phyloP scores from a whole-genome alignment of 2,113 vertebrate genomes.

The Rhabdomys dilectus region DNA sequence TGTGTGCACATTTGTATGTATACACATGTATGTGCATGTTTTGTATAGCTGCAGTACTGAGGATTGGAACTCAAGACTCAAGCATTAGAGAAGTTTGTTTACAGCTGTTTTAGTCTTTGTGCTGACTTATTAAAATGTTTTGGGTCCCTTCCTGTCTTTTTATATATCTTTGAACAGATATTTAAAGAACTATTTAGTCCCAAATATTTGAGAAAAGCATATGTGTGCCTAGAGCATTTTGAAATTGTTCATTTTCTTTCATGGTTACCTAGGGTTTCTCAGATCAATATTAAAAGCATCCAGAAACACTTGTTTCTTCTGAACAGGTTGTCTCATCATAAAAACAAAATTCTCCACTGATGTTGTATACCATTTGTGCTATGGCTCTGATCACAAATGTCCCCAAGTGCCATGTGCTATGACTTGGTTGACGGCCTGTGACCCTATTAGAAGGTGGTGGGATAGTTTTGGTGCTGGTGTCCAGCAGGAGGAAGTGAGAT shows the following conservation, averaged over 20 bases:
- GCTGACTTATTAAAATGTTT: conserved; percentile 11
- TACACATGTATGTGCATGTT: neutral
- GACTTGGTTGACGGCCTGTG: neutral
- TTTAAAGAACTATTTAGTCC: neutral
- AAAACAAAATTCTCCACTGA: neutral
- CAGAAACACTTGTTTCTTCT: neutral
- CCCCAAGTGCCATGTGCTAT: neutral
- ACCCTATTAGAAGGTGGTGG: neutral
- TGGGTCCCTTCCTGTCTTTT: neutral
- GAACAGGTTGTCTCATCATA: neutral
- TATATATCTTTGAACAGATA: conserved; percentile 1
- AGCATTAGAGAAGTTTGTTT: conserved; percentile 49
- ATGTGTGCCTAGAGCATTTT: neutral
- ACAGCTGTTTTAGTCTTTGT: neutral
- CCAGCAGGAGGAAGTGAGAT: neutral
- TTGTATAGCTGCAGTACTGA: neutral
- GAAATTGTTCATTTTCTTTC: conserved; percentile 10
- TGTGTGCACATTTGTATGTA: neutral
- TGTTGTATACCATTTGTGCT: neutral
- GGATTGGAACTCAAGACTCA: neutral
- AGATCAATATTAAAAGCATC: neutral
- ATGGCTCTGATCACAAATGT: neutral
- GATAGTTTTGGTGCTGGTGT: neutral
- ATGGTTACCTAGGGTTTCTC: neutral
- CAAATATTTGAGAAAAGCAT: neutral